Conservation (phyloP, 2,113 vertebrate genomes). For the Prolemur simus region DNA sequence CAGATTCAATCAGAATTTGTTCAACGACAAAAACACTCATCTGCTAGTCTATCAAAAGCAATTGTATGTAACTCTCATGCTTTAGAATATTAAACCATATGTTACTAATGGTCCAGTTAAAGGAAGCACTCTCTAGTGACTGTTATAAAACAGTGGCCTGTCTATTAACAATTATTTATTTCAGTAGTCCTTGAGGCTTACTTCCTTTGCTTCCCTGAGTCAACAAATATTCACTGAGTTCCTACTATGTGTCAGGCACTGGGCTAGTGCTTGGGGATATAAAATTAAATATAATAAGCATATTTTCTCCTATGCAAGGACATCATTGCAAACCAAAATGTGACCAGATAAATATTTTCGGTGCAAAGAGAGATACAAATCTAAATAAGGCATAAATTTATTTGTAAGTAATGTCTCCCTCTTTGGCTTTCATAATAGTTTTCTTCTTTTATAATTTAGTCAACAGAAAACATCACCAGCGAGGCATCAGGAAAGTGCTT, state of each 20-base stretch:
- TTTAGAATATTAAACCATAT: constrained; percentile 22
- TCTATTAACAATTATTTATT: background rate
- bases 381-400: background rate
- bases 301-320: background rate
- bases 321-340: background rate
- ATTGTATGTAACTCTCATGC: background rate
- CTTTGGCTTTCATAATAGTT: background rate
- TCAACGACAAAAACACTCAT: background rate
- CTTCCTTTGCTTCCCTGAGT: background rate
- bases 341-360: background rate
- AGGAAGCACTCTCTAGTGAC: background rate
- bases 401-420: background rate
- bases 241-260: background rate
- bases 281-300: constrained; percentile 30
- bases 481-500: background rate
- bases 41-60: background rate
- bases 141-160: background rate
- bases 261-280: background rate
- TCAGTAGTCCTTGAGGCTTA: background rate
- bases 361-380: background rate
- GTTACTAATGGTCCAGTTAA: background rate
- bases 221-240: constrained; percentile 19
- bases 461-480: background rate
- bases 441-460: background rate
- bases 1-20: background rate